Conservation (phyloP, 2,888 invertebrate genomes). For the Serrognathus titanus region DNA sequence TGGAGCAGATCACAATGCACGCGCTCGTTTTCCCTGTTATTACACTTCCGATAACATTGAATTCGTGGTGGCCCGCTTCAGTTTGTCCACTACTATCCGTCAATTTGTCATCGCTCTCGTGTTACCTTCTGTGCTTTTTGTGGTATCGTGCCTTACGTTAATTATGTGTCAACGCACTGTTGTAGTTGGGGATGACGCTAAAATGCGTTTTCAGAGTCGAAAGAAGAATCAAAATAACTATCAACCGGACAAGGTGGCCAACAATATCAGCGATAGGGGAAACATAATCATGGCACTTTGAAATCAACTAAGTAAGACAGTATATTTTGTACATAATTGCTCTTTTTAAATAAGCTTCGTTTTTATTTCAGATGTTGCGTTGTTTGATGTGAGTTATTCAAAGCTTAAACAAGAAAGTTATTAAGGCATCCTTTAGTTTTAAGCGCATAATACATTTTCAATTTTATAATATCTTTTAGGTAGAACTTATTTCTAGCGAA, state of each 20-base stretch:
- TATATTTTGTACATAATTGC: no score
- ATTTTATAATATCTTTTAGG: no score
- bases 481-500: no score
- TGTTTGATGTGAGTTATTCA: no score
- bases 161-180: constrained; percentile 81
- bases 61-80: constrained; percentile 78
- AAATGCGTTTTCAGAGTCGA: constrained; percentile 85
- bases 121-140: constrained; percentile 76
- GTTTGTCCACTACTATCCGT: constrained; percentile 73
- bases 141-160: constrained; percentile 80
- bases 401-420: no score
- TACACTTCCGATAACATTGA: constrained; percentile 73
- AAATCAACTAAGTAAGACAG: constrained; percentile 45
- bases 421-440: no score
- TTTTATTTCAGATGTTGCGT: no score
- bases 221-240: constrained; percentile 33
- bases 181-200: constrained; percentile 86
- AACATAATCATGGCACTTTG: constrained; percentile 90
- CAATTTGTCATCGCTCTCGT: constrained; percentile 79
- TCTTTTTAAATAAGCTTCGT: no score
- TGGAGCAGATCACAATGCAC: constrained; percentile 84
- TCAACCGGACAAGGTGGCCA: constrained; percentile 53
- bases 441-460: no score
- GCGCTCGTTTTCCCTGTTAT: constrained; percentile 84
- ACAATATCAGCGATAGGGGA: constrained; percentile 62